phyloP scores from a whole-genome alignment of 2,113 vertebrate genomes.

The Tupaia tana region DNA sequence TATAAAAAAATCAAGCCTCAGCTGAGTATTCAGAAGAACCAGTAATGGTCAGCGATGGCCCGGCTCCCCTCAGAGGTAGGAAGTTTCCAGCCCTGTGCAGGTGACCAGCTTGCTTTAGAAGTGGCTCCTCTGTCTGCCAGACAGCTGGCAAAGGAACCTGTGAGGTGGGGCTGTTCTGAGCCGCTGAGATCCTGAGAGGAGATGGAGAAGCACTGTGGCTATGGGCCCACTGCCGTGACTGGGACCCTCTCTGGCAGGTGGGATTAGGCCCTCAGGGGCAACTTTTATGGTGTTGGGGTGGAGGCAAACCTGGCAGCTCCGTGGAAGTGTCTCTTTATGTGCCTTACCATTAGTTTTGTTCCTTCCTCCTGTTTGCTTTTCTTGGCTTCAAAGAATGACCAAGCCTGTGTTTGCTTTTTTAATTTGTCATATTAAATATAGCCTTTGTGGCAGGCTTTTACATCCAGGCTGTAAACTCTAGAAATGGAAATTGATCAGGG shows the following conservation, averaged over 20 bases:
- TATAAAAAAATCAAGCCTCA: not conserved
- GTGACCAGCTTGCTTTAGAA: not conserved
- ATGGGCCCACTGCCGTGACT: not conserved
- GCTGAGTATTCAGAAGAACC: not conserved
- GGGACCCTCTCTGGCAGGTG: not conserved
- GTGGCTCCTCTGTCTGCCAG: not conserved
- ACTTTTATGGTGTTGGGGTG: not conserved
- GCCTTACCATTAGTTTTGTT: not conserved
- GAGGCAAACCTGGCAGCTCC: not conserved
- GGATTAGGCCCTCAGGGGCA: not conserved
- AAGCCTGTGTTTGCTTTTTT: constrained; percentile 78
- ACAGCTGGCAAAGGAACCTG: not conserved
- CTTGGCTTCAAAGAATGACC: constrained; percentile 64
- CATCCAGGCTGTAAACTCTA: constrained; percentile 78
- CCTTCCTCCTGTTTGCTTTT: constrained; percentile 60
- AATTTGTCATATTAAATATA: constrained; percentile 82
- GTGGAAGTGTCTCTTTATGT: not conserved
- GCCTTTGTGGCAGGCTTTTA: constrained; percentile 80
- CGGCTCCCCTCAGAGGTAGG: not conserved
- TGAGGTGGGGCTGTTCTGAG: not conserved
- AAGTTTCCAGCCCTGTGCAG: not conserved
- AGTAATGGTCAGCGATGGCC: not conserved
- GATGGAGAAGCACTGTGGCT: not conserved
- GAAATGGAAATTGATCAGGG: constrained; percentile 83
- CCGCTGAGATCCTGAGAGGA: not conserved